phyloP scores from a whole-genome alignment of 2,113 vertebrate species.

The Rhinopomastus cyanomelas region DNA sequence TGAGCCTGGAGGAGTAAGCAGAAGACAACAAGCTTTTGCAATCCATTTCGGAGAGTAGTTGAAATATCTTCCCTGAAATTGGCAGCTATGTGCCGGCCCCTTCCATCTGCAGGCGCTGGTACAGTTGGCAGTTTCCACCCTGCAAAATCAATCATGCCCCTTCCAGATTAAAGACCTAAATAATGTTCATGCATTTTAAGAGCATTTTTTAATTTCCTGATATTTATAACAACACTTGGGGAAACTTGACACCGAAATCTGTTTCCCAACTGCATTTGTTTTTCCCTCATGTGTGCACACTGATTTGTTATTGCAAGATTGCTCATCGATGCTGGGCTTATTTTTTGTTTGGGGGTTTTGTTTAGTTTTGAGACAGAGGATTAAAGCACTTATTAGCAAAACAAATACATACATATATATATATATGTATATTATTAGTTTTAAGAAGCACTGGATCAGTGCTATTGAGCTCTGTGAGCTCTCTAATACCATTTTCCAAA shows the following conservation, averaged over 20 bases:
- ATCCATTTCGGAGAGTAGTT: slow-evolving; percentile 44
- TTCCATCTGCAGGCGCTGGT: slow-evolving; percentile 70
- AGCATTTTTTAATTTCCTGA: slow-evolving; percentile 70
- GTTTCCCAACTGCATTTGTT: slow-evolving; percentile 71
- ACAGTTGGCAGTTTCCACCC: slow-evolving; percentile 68
- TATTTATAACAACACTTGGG: slow-evolving; percentile 71
- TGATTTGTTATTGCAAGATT: slow-evolving; percentile 58
- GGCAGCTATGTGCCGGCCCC: slow-evolving; percentile 62
- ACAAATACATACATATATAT: slow-evolving; percentile 17
- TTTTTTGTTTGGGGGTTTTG: slow-evolving; percentile 13
- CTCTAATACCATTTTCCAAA: slow-evolving; percentile 18
- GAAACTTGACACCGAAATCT: slow-evolving; percentile 68
- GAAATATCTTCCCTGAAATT: slow-evolving; percentile 64
- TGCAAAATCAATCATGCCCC: slow-evolving; percentile 72
- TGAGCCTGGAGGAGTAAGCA: neutral
- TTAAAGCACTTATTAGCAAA: slow-evolving; percentile 41
- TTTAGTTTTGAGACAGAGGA: slow-evolving; percentile 34
- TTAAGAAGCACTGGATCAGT: neutral
- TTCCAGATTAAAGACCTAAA: slow-evolving; percentile 72
- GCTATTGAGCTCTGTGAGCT: slow-evolving; percentile 31
- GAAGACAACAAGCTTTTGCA: slow-evolving; percentile 52
- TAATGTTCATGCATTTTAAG: slow-evolving; percentile 70
- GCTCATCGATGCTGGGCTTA: slow-evolving; percentile 52
- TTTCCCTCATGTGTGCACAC: slow-evolving; percentile 62
- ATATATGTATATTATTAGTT: neutral